These are phyloP conservation scores for Hemithea aestivaria DNA, from an alignment of 2,888 invertebrate species.

Conservation along the genomic window DNA sequence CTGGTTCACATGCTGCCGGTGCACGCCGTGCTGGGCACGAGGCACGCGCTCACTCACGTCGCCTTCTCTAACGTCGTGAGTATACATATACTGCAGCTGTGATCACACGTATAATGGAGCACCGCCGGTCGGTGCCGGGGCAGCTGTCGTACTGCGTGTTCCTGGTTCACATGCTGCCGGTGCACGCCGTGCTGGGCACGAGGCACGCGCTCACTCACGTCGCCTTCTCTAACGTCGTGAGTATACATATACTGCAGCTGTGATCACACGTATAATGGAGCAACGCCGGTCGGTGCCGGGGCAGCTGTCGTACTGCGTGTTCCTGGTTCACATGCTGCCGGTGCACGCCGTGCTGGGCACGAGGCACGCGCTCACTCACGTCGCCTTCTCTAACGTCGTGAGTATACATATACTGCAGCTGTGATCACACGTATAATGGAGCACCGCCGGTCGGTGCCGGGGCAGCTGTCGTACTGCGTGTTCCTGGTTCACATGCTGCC, in stretches of 20 bases:
- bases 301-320: constrained; percentile 26
- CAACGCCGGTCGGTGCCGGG: constrained; percentile 24
- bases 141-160: constrained; percentile 27
- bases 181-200: constrained; percentile 12
- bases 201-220: too few relatives aligned
- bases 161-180: constrained; percentile 22
- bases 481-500: constrained; percentile 25
- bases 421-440: background rate
- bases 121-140: constrained; percentile 22
- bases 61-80: too few relatives aligned
- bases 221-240: too few relatives aligned
- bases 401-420: background rate
- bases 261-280: background rate
- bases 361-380: constrained; percentile 9
- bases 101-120: constrained; percentile 1
- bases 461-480: constrained; percentile 25
- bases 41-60: too few relatives aligned
- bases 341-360: constrained; percentile 10
- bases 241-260: constrained; percentile 1
- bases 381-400: background rate
- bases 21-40: constrained; percentile 7
- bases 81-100: background rate
- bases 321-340: constrained; percentile 22
- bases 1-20: constrained; percentile 23
- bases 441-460: constrained; percentile 22